These are phyloP conservation scores for Meriones unguiculatus DNA, from an alignment of 2,113 vertebrate genomes.

Conservation along the genomic window DNA sequence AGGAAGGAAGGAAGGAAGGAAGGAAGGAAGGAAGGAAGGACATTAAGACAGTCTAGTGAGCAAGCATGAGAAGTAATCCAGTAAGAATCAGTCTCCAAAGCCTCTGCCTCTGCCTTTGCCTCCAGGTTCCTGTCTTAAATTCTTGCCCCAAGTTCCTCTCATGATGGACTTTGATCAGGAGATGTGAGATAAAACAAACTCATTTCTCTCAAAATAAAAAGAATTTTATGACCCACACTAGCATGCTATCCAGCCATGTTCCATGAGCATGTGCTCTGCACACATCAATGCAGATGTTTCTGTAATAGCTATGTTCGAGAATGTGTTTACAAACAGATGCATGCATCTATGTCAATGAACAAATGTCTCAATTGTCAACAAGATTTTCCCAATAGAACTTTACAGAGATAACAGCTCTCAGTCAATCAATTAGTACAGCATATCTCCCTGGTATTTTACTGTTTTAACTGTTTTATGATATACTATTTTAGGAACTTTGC, in stretches of 20 bases:
- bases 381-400: constrained; percentile 26
- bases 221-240: neutral
- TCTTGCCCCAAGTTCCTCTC: no score
- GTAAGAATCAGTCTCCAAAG: no score
- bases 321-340: neutral
- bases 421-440: neutral
- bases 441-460: neutral
- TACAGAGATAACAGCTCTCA: neutral
- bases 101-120: no score
- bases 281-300: neutral
- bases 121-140: no score
- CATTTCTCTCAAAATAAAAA: neutral
- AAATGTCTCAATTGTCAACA: neutral
- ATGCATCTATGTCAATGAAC: neutral
- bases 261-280: neutral
- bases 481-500: neutral
- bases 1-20: no score
- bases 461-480: neutral
- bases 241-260: neutral
- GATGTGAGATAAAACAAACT: no score
- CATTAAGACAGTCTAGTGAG: no score
- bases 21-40: no score
- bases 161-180: no score
- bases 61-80: no score
- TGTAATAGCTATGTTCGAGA: neutral